Evolutionary conservation across 2,797 vertebrate species (phyloP).

Genomic region (Sphenodon punctatus): DNA sequence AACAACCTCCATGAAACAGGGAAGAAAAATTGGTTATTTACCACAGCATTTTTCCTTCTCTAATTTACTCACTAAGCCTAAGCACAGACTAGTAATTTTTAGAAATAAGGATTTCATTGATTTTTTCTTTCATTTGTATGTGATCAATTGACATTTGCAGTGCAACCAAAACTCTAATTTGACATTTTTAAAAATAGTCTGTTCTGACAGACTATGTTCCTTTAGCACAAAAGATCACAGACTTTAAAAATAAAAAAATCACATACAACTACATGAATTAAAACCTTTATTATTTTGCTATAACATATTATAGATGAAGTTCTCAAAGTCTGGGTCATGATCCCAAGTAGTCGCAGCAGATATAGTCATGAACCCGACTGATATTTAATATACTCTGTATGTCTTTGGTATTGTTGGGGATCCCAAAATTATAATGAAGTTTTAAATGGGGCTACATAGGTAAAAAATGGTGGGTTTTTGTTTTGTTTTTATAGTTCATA

Average conservation of each 20-base stretch:
- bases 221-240: not conserved
- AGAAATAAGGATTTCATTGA: accelerated
- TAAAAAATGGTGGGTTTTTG: too few species aligned
- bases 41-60: not conserved
- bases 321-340: too few species aligned
- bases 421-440: too few species aligned
- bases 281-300: not conserved
- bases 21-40: not conserved
- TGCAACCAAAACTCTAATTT: not conserved
- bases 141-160: not conserved
- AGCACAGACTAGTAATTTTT: not conserved
- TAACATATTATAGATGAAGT: too few species aligned
- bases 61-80: not conserved
- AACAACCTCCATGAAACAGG: not conserved
- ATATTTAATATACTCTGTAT: too few species aligned
- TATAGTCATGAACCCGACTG: too few species aligned
- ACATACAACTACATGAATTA: too few species aligned
- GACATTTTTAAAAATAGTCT: not conserved
- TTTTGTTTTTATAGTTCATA: too few species aligned
- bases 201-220: not conserved
- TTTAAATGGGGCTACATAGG: too few species aligned
- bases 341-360: too few species aligned
- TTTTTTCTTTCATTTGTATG: not conserved
- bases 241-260: too few species aligned
- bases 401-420: too few species aligned